A percentile compares a stretch with the other conserved stretches of the same genome.
These are phyloP conservation scores for Entomobrya proxima DNA, from an alignment of 2,888 invertebrate species.

Conservation along the genomic window DNA sequence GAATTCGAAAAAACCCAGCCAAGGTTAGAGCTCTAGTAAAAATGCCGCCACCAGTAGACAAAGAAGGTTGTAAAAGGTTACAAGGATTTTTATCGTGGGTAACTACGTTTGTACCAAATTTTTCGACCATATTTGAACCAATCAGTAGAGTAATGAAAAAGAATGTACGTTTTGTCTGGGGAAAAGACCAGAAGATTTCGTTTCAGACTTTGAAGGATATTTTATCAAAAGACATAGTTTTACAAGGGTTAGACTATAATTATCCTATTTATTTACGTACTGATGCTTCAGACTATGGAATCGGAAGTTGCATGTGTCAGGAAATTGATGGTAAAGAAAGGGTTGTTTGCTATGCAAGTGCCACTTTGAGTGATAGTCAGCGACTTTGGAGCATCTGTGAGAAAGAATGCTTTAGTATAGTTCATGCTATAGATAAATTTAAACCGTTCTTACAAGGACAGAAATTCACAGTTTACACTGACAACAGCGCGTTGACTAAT, in stretches of 20 bases:
- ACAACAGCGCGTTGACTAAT: constrained; percentile 2
- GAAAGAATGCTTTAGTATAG: constrained; percentile 21
- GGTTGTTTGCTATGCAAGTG: neutral
- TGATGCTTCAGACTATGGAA: neutral
- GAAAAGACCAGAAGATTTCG: neutral
- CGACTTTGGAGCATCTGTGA: neutral
- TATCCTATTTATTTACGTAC: neutral
- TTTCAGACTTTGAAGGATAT: neutral
- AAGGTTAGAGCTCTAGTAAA: neutral
- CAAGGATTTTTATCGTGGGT: neutral
- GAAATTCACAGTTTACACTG: constrained; percentile 3
- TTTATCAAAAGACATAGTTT: neutral
- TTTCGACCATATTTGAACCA: neutral
- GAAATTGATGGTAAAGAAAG: neutral
- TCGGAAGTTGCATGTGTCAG: neutral
- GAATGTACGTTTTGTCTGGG: neutral
- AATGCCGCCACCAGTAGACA: neutral
- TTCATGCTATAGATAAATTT: neutral
- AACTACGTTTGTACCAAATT: neutral
- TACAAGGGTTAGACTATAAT: neutral
- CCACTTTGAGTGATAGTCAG: neutral
- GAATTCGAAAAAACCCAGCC: neutral
- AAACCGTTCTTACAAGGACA: constrained; percentile 18
- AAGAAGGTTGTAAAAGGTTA: neutral
- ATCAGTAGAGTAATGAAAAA: neutral